Evolutionary conservation across 1,140 invertebrate species (phyloP), one percentile per base, ranked within the genome.

Genomic region (Chymomyza costata): DNA sequence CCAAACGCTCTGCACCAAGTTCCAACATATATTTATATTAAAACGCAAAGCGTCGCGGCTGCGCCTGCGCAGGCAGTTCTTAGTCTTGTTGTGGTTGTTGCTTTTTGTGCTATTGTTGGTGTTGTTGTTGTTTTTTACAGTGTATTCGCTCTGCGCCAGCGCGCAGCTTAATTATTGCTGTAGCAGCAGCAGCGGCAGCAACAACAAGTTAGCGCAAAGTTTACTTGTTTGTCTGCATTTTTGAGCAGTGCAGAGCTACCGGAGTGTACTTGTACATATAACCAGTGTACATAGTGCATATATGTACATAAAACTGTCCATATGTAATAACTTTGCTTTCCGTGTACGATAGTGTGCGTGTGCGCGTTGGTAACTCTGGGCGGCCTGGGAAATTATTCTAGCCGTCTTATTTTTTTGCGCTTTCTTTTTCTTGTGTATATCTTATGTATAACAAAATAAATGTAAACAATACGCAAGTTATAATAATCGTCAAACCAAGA

Each of bases 201-300:
- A 6, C 35, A 48, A 44, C 25, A 30, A 17, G 41, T n/a, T 39
- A 11, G 46, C 21, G 47, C 34, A 52, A 57, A 78, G 58, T 56
- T 71, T 78, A 71, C 62, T 78, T 56, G 71, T 78, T 78, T 78
- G 73, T 78, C 71, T 71, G 71, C 71, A 78, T 78, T 78, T 76
- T 76, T 76, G 50, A 39, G 35, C 40, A 43, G 50, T 31, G 21
- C 21, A 8, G 8, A 25, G 21, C 21, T 25, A 25, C 21, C 21
- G 21, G 8, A n/a, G n/a, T n/a, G n/a, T n/a, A n/a, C n/a, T n/a
- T n/a, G n/a, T n/a, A 25, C 21, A 25, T 8, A 25, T 8, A 25
- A 8, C 3, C 21, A 25, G 21, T n/a, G 8, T 25, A 25, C 21
- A 25, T 8, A 25, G n/a, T n/a, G n/a, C 21, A 25, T 8, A 25